Conservation (phyloP, 2,113 vertebrate genomes). For the Cardinalis cardinalis region DNA sequence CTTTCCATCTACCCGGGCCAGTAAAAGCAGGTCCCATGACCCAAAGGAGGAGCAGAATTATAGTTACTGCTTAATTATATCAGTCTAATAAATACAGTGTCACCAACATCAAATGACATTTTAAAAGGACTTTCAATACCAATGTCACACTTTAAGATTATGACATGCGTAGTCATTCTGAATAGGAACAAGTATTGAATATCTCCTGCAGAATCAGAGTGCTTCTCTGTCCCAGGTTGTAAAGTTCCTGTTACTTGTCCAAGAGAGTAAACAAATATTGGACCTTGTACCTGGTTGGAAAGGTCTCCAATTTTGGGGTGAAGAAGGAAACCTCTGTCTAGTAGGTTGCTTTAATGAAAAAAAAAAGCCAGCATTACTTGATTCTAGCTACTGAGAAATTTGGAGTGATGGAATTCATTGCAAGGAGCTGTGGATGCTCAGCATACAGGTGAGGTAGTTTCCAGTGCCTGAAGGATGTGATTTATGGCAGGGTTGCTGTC, state of each 20-base stretch:
- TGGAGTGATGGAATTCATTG: not conserved
- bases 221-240: not conserved
- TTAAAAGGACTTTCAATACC: not conserved
- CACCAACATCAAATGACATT: not conserved
- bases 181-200: not conserved
- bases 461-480: not conserved
- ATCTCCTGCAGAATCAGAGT: not conserved
- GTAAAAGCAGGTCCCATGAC: not conserved
- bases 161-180: not conserved
- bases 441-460: slow-evolving; percentile 13
- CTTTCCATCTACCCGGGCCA: not conserved
- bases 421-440: not conserved
- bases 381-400: slow-evolving; percentile 11
- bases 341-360: not conserved
- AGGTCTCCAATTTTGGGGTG: not conserved
- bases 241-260: slow-evolving; percentile 15
- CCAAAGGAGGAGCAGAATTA: not conserved
- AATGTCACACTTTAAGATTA: not conserved
- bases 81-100: not conserved
- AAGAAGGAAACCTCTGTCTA: slow-evolving; percentile 43
- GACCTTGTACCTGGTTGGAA: slow-evolving; percentile 27
- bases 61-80: not conserved
- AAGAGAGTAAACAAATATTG: slow-evolving; percentile 20
- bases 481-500: slow-evolving; percentile 17
- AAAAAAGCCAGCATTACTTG: not conserved